These are phyloP conservation scores for Hoplias malabaricus DNA, from an alignment of 2,113 vertebrate genomes.

Conservation along the genomic window DNA sequence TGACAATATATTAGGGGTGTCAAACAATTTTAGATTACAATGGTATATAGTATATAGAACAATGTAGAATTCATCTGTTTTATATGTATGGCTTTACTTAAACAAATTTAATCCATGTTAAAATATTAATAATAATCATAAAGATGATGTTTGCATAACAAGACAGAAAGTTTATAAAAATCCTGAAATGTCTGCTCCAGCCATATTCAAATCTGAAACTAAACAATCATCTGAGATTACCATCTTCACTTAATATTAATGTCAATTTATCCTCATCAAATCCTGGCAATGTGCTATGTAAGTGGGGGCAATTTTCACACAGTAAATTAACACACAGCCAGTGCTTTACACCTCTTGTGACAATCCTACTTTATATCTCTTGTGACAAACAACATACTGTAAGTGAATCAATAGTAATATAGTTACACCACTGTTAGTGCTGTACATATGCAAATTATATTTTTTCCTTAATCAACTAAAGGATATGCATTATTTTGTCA, in stretches of 20 bases:
- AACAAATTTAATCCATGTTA: too few relatives aligned
- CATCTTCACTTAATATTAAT: neutral
- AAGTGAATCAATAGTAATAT: constrained; percentile 28
- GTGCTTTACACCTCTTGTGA: constrained; percentile 45
- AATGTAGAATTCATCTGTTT: neutral
- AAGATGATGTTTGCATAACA: too few relatives aligned
- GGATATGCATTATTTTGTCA: neutral
- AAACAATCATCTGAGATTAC: constrained; percentile 7
- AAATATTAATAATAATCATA: too few relatives aligned
- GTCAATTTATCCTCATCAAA: neutral
- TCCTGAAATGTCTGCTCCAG: neutral
- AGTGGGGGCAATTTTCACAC: constrained; percentile 37
- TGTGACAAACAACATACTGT: constrained; percentile 37
- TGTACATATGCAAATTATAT: neutral
- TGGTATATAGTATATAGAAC: too few relatives aligned
- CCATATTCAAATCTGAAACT: neutral
- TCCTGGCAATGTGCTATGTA: constrained; percentile 24
- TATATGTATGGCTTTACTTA: neutral
- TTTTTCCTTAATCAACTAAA: too few relatives aligned
- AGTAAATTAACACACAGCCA: constrained; percentile 44
- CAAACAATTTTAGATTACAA: too few relatives aligned
- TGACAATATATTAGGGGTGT: too few relatives aligned
- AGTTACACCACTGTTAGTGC: constrained; percentile 10
- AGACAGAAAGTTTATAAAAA: too few relatives aligned
- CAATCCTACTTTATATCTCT: constrained; percentile 41